Evolutionary conservation across 2,797 vertebrate species (phyloP), one percentile per base, ranked within the genome.

Genomic region (Lates japonicus): DNA sequence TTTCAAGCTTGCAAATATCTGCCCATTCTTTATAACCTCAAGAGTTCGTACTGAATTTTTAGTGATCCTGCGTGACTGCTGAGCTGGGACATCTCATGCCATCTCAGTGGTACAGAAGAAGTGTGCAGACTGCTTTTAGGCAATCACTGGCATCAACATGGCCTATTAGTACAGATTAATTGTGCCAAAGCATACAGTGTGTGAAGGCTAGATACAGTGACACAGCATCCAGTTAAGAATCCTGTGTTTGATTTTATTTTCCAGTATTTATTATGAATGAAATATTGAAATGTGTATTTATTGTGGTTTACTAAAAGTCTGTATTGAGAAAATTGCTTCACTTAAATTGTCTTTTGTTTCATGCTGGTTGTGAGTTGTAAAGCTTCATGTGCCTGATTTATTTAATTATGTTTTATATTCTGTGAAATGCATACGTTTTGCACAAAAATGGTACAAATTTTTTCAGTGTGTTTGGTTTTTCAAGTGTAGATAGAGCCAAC

Each of bases 261-360:
- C 94, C 92, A 25, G 94, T 98, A 98, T 98, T 98, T 98, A 98
- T 97, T 97, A 96, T 95, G 95, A 97, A 97, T 97, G 95, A 97
- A 95, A 96, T 96, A 96, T 94, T 95, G 92, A 97, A 97, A 97
- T 88, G 95, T 98, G 97, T 98, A 98, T 98, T 98, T 98, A 98
- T 98, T 98, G 98, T 98, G 96, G 95, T 97, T 97, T 97, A 92
- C 90, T 95, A 92, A 94, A 94, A 87, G 92, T 97, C 96, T 96
- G 97, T 97, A 97, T 95, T 95, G 93, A 93, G 92, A 95, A 97
- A 95, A 92, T 96, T 95, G 87, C 94, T 95, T 97, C 96, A 95
- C 94, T 96, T 96, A 94, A 94, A 7, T 78, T 87, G 86, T 95
- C 90, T 94, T 96, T 95, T 80, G 86, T 94, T 93, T 87, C 70